These are phyloP conservation scores for Chaenocephalus aceratus DNA, from an alignment of 2,113 vertebrate genomes.

Conservation along the genomic window DNA sequence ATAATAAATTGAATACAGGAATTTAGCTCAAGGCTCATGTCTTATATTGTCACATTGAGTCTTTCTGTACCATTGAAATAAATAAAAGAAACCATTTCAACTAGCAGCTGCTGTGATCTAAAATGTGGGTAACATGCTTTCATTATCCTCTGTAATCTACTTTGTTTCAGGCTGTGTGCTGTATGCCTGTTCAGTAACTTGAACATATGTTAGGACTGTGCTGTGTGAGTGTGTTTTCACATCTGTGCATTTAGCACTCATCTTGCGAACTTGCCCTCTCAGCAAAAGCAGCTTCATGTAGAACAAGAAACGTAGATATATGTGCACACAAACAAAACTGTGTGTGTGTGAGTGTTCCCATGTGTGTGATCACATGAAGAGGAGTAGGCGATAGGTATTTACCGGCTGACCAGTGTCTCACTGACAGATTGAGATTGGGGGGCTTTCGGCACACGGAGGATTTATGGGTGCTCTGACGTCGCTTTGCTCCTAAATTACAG, in stretches of 20 bases:
- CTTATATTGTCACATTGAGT: background rate
- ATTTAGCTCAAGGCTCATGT: background rate
- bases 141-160: slow-evolving; percentile 19
- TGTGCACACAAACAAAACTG: slow-evolving; percentile 47
- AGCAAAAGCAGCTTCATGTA: slow-evolving; percentile 60
- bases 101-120: background rate
- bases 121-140: slow-evolving; percentile 5
- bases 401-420: slow-evolving; percentile 60
- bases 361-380: slow-evolving; percentile 45
- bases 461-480: slow-evolving; percentile 67
- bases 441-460: slow-evolving; percentile 61
- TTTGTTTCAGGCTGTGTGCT: slow-evolving; percentile 27
- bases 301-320: slow-evolving; percentile 52
- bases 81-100: background rate
- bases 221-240: slow-evolving; percentile 53
- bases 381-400: slow-evolving; percentile 48
- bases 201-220: slow-evolving; percentile 26
- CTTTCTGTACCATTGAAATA: background rate
- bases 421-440: slow-evolving; percentile 70
- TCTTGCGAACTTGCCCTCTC: slow-evolving; percentile 55
- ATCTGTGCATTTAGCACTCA: slow-evolving; percentile 62
- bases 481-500: slow-evolving; percentile 72
- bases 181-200: slow-evolving; percentile 6
- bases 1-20: background rate
- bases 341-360: slow-evolving; percentile 12